phyloP scores from a whole-genome alignment of 2,888 invertebrate genomes.

The Parnassius mnemosyne region DNA sequence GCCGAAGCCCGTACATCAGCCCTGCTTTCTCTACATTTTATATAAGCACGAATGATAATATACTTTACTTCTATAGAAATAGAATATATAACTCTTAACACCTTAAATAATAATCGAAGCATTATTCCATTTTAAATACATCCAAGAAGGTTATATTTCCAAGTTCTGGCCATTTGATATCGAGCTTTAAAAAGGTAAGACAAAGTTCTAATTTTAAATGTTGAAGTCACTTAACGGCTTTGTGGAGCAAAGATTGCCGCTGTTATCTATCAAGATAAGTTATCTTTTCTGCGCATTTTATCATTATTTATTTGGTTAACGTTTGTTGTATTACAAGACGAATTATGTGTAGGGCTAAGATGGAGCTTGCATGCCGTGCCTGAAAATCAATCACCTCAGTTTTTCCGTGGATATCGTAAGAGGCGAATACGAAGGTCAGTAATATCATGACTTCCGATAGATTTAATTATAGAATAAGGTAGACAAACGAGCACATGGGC shows the following conservation, averaged over 20 bases:
- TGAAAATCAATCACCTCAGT: too few relatives aligned
- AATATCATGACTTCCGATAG: too few relatives aligned
- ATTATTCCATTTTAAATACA: conserved; percentile 25
- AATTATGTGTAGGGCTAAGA: conserved; percentile 14
- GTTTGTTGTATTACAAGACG: conserved; percentile 13
- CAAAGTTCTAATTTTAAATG: conserved; percentile 41
- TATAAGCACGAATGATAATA: conserved; percentile 23
- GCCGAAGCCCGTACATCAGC: conserved; percentile 55
- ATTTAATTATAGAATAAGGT: too few relatives aligned
- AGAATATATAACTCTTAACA: conserved; percentile 18
- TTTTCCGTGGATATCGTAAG: too few relatives aligned
- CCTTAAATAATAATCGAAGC: background rate
- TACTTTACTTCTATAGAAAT: conserved; percentile 26
- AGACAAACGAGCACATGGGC: too few relatives aligned
- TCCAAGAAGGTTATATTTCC: conserved; percentile 34
- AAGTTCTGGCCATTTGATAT: conserved; percentile 37
- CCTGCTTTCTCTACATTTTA: conserved; percentile 53
- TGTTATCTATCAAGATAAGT: conserved; percentile 36
- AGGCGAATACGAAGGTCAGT: too few relatives aligned
- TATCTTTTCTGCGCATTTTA: conserved; percentile 31
- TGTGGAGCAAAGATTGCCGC: conserved; percentile 35
- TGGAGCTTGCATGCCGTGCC: too few relatives aligned
- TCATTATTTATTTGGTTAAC: conserved; percentile 22
- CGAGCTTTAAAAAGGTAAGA: conserved; percentile 41
- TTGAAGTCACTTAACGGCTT: conserved; percentile 37